phyloP scores from a whole-genome alignment of 2,888 invertebrate genomes.

The Heliconius cydno region DNA sequence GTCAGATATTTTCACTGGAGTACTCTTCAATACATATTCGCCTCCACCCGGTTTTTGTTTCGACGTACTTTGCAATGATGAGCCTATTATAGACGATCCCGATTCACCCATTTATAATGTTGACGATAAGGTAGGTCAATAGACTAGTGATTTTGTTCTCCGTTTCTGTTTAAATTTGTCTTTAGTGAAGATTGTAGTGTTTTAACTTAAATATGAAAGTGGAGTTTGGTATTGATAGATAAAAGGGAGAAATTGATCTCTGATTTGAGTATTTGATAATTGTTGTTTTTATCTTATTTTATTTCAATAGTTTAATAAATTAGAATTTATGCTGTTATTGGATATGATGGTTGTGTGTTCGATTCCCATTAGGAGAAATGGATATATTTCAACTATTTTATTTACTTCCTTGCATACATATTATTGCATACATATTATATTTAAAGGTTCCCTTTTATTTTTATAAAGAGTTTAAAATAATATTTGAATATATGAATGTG shows the following conservation, averaged over 20 bases:
- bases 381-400: neutral
- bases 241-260: neutral
- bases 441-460: too few species aligned
- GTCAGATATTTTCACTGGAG: conserved; percentile 92
- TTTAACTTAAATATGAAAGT: neutral
- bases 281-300: neutral
- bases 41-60: conserved; percentile 97
- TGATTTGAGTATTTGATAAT: neutral
- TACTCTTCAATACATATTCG: conserved; percentile 90
- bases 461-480: neutral
- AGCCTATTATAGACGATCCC: conserved; percentile 93
- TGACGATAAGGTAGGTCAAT: conserved; percentile 84
- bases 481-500: neutral
- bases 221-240: neutral
- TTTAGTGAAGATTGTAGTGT: neutral
- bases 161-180: neutral
- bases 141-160: conserved; percentile 22
- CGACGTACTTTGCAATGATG: conserved; percentile 92
- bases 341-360: neutral
- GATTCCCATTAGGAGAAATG: neutral
- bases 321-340: neutral
- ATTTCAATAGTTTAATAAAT: neutral
- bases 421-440: too few species aligned
- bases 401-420: neutral
- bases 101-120: conserved; percentile 93